Base-by-base conservation (phyloP, 2,797 vertebrate species). In the Myiotriccus ornatus region DNA sequence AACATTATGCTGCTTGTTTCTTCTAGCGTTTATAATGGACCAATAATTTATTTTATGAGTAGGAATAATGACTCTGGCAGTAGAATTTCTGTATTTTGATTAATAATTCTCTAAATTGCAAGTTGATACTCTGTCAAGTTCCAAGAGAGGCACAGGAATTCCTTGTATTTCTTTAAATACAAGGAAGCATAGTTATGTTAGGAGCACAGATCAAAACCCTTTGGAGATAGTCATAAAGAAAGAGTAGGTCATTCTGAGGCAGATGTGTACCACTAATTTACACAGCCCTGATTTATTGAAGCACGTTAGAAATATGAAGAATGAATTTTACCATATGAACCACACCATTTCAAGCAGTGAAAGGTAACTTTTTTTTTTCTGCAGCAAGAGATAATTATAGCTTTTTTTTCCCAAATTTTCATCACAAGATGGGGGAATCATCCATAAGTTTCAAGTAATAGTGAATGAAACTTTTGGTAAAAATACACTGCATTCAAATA, bases 321-420 rank as follows among this genome's bases (percentile, higher is more conserved):
- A 92, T 82, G 28, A 81, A 65, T 82, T 53, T 93, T 12, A 80
- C 23, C 30, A 47, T 65, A 60, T 52, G 93, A 84, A 70, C 32
- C 62, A 41, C 34, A 82, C 12, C 37, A 63, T 70, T 55, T 76
- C 39, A 76, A 92, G 34, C 15, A 12, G 4, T 47, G 57, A 63
- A 89, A 9, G 6, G 18, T 15, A 50, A 39, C 14, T 6, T 22
- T 70, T 55, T 82, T 55, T 82, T 52, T 39, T 12, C 22, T 80
- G 71, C 28, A 39, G 10, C 7, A 52, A 47, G 23, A 87, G 24
- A 50, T 27, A 64, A 34, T 63, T 34, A 37, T 7, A 57, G 12
- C 0, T 87, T 82, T 63, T 56, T 74, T 43, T 0, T 0, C 6
- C 16, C 8, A 0, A 63, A 47, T 59, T 62, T 52, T 53, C 12